A percentile compares a stretch with the other conserved stretches of the same genome.
These are phyloP conservation scores for Fopius arisanus DNA, from an alignment of 1,140 invertebrate genomes.

Conservation along the genomic window DNA sequence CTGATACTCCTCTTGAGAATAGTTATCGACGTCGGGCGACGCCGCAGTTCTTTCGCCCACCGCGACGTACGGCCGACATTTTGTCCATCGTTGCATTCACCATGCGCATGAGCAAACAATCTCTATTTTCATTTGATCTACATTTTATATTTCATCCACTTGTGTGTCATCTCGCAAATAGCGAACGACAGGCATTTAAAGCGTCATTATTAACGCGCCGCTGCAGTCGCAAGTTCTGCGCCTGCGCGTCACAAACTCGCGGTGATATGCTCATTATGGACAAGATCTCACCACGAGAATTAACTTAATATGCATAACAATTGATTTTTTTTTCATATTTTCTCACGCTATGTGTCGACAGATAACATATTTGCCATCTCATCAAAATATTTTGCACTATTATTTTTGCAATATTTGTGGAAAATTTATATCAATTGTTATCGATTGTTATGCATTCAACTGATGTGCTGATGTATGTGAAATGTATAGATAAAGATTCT, in stretches of 20 bases:
- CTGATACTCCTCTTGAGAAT: slow-evolving; percentile 30
- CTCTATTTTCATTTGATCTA: background rate
- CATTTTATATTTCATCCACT: background rate
- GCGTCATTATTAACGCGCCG: background rate
- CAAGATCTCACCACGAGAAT: slow-evolving; percentile 38
- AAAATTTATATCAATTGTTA: background rate
- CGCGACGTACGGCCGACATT: slow-evolving; percentile 61
- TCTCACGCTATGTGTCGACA: background rate
- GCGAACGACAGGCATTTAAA: background rate
- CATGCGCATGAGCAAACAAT: slow-evolving; percentile 16
- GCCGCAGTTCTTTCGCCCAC: slow-evolving; percentile 66
- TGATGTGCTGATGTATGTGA: slow-evolving; percentile 15
- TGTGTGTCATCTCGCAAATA: background rate
- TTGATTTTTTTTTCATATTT: background rate
- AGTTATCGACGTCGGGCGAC: slow-evolving; percentile 51
- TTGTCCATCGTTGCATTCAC: slow-evolving; percentile 56
- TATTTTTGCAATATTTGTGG: background rate
- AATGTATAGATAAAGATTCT: background rate
- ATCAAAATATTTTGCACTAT: background rate
- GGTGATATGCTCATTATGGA: slow-evolving; percentile 33
- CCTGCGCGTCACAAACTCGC: slow-evolving; percentile 18
- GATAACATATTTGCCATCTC: background rate
- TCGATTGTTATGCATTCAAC: slow-evolving; percentile 9
- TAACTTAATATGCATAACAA: background rate
- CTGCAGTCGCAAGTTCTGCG: slow-evolving; percentile 5